Conservation (phyloP, 2,113 vertebrate genomes). For the Osmerus eperlanus region DNA sequence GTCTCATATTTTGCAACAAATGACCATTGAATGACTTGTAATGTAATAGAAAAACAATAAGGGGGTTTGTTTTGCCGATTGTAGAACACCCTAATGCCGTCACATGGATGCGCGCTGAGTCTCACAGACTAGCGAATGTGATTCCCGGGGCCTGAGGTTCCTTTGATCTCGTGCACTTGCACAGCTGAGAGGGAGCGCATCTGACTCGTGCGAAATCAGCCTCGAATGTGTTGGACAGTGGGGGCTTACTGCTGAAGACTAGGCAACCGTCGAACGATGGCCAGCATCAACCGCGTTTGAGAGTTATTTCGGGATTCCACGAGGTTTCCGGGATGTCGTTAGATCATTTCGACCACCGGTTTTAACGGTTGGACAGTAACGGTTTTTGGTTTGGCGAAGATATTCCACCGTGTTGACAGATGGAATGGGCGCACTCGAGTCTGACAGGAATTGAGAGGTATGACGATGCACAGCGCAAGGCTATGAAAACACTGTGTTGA, state of each 20-base stretch:
- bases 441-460: constrained; percentile 31
- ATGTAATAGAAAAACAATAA: background rate
- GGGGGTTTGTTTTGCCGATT: background rate
- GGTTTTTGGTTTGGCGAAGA: constrained; percentile 11
- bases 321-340: background rate
- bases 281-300: constrained; percentile 32
- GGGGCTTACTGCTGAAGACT: background rate
- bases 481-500: too few relatives aligned
- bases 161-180: constrained; percentile 29
- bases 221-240: constrained; percentile 28
- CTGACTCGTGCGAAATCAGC: constrained; percentile 22
- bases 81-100: background rate
- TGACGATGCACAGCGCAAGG: background rate
- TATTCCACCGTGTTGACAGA: constrained; percentile 11
- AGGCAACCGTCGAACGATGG: constrained; percentile 41
- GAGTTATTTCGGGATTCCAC: constrained; percentile 28
- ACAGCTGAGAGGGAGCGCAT: constrained; percentile 3
- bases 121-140: background rate
- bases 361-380: constrained; percentile 19
- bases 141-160: constrained; percentile 7
- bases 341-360: background rate
- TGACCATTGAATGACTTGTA: background rate
- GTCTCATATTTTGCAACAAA: too few relatives aligned
- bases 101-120: background rate
- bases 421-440: constrained; percentile 26